Percentiles rank a stretch among this genome's conserved stretches.
These are phyloP conservation scores for Rallus crepitans DNA, from an alignment of 2,797 vertebrate genomes.

Conservation along the genomic window DNA sequence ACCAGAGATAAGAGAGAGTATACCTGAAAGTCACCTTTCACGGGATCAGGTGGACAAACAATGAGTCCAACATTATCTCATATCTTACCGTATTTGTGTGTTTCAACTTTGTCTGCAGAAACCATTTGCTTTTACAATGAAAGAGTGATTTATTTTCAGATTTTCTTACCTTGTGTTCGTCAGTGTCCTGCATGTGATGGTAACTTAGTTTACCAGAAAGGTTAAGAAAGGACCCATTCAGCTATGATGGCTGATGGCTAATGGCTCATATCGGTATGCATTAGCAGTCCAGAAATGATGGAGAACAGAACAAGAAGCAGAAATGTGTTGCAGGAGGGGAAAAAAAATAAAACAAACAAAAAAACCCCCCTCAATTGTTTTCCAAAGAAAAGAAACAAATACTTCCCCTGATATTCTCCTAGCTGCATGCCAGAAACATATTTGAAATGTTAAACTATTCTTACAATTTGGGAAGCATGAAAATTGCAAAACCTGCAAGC, in stretches of 20 bases:
- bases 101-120: not conserved
- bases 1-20: not conserved
- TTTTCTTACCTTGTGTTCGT: not conserved
- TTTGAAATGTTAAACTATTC: constrained; percentile 71
- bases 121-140: not conserved
- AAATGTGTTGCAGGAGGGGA: not conserved
- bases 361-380: not conserved
- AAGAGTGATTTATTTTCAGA: not conserved
- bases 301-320: not conserved
- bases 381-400: constrained; percentile 34
- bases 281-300: not conserved
- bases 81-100: not conserved
- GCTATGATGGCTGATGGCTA: not conserved
- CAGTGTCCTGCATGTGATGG: not conserved
- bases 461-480: constrained; percentile 76
- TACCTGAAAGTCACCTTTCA: not conserved
- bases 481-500: constrained; percentile 74
- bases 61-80: not conserved
- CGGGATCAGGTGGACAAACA: not conserved
- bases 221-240: not conserved
- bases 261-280: not conserved
- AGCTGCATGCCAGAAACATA: constrained; percentile 31
- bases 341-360: not conserved
- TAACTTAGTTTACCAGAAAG: not conserved
- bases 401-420: not conserved